Conservation (phyloP, 2,113 vertebrate genomes). For the Polypterus bichir region DNA sequence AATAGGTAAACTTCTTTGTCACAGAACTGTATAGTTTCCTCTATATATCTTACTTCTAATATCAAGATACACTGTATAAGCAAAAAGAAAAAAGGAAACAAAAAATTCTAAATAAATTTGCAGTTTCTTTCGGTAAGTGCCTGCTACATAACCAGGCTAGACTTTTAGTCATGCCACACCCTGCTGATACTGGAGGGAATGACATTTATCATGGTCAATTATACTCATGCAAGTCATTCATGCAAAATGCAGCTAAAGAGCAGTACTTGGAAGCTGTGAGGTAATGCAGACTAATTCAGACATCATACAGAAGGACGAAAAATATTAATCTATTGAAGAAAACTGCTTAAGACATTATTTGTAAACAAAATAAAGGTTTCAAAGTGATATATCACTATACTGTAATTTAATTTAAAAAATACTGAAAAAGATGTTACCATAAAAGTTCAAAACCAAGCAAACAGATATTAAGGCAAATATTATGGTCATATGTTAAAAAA, state of each 20-base stretch:
- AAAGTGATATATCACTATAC: no score
- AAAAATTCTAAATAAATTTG: constrained; percentile 31
- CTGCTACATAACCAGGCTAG: constrained; percentile 48
- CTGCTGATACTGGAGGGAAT: constrained; percentile 60
- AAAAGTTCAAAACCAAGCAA: no score
- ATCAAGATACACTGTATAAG: constrained; percentile 6
- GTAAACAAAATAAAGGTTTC: no score
- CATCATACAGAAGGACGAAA: constrained; percentile 16
- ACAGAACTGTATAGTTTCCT: no score
- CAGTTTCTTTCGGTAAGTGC: constrained; percentile 38
- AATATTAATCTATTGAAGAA: constrained; percentile 8
- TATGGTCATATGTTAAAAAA: no score
- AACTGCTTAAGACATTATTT: constrained; percentile 44
- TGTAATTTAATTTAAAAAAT: no score
- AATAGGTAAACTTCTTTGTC: no score
- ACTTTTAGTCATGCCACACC: constrained; percentile 66
- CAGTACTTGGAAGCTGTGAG: constrained; percentile 67
- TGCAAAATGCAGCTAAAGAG: constrained; percentile 72
- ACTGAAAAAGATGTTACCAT: no score
- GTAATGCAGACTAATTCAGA: constrained; percentile 18
- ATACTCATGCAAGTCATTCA: constrained; percentile 89
- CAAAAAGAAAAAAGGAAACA: constrained; percentile 28
- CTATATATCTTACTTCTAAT: no score
- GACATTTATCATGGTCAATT: constrained; percentile 68
- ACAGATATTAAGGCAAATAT: no score